Percentiles rank a stretch among this genome's conserved stretches.
Evolutionary conservation across 2,797 vertebrate species (phyloP).

Genomic region (Neosilurus mollespiculum): DNA sequence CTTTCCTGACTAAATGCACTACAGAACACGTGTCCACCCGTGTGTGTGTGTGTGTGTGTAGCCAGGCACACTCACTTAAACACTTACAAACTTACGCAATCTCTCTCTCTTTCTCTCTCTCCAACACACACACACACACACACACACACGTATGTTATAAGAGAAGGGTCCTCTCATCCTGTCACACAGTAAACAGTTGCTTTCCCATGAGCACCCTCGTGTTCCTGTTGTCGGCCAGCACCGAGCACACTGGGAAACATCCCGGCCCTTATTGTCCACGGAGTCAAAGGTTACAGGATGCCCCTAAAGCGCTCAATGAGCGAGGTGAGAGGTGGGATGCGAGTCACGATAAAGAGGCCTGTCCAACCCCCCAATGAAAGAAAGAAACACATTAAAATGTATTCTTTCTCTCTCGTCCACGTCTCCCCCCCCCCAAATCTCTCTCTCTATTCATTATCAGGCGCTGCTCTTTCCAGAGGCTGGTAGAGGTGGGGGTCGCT

Average conservation of each 20-base stretch:
- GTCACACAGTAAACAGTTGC: slow-evolving; percentile 82
- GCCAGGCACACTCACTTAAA: neutral
- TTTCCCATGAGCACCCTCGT: slow-evolving; percentile 83
- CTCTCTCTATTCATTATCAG: slow-evolving; percentile 57
- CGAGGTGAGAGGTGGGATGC: slow-evolving; percentile 78
- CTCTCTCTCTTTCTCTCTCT: neutral
- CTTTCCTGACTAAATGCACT: neutral
- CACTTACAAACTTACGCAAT: no score
- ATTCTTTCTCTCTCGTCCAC: slow-evolving; percentile 52
- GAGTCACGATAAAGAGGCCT: slow-evolving; percentile 72
- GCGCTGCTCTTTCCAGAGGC: slow-evolving; percentile 64
- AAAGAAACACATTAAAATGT: slow-evolving; percentile 67
- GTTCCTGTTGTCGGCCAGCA: slow-evolving; percentile 82
- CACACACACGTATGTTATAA: slow-evolving; percentile 13
- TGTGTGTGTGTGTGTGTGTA: slow-evolving; percentile 1
- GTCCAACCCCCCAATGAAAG: slow-evolving; percentile 58
- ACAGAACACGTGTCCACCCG: neutral
- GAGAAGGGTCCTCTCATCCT: slow-evolving; percentile 73
- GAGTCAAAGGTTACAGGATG: slow-evolving; percentile 80
- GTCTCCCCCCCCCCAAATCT: slow-evolving; percentile 30
- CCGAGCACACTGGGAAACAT: slow-evolving; percentile 81
- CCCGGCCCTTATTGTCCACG: slow-evolving; percentile 77
- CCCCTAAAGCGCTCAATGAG: slow-evolving; percentile 76
- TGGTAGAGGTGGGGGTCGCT: slow-evolving; percentile 40
- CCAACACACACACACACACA: neutral